Evolutionary conservation across 2,888 invertebrate genomes (phyloP), one percentile per base, ranked within the genome.

Genomic region (Himalopsyche kuldschensis): DNA sequence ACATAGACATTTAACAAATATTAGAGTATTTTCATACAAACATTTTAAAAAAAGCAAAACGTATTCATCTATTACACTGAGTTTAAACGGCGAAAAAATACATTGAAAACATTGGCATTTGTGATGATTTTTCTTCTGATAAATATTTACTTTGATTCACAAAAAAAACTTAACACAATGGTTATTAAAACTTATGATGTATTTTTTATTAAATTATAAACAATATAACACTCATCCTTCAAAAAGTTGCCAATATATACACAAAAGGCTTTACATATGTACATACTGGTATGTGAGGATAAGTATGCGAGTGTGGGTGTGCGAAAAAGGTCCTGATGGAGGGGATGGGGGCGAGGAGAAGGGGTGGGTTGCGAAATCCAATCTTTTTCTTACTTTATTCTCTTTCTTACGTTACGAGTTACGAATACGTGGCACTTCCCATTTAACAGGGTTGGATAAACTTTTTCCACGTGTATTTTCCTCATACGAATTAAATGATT

Each of bases 311-410:
- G 55, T 55, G 20, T 81, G 35, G 81, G n/a, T 47, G 79, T 32
- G 30, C 69, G 78, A 55, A 55, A 55, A 55, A 41, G 15, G 75
- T 31, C 75, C 20, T 75, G 35, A 27, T 24, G 32, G 27, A 20
- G 10, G 82, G 48, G 69, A 24, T 32, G 79, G 85, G 78, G 75
- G 83, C 17, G 3, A 77, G 80, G 75, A 79, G 77, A 15, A 48
- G 79, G 63, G 82, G 84, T 80, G 76, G 75, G 78, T 81, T 79
- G 81, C 83, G 78, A 84, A 86, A 86, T 86, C 86, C 86, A 86
- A 86, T 86, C 85, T 84, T 84, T 84, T 84, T 84, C 84, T 83
- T 80, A 81, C 75, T 83, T 82, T 86, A 82, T 84, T 84, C 83
- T 83, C 83, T 78, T 83, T 83, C 83, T 83, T 81, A 81, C 76